A percentile compares a stretch with the other conserved stretches of the same genome.
Evolutionary conservation across 2,888 invertebrate species (phyloP).

Genomic region (Caprella mutica): DNA sequence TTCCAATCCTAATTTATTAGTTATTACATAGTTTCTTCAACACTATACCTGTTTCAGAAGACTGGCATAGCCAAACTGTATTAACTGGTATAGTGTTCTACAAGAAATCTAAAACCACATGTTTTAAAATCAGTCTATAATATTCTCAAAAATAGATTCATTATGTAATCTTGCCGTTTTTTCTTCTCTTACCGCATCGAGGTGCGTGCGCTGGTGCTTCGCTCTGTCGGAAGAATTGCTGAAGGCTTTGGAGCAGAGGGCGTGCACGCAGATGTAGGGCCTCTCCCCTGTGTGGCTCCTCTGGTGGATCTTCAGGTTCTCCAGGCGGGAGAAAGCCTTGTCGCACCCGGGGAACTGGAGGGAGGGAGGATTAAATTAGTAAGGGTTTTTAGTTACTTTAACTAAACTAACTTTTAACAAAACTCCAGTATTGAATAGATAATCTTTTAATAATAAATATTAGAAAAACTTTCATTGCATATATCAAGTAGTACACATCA

Average conservation of each 20-base stretch:
- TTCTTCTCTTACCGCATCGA: conserved; percentile 87
- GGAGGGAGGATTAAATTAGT: conserved; percentile 16
- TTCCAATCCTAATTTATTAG: no score
- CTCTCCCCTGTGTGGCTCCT: conserved; percentile 91
- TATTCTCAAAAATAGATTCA: no score
- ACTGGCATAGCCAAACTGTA: no score
- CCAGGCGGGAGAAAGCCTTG: conserved; percentile 90
- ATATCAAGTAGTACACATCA: no score
- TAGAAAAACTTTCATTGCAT: no score
- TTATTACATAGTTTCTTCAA: no score
- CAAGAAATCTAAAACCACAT: no score
- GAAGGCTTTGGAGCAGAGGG: conserved; percentile 88
- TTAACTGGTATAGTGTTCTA: no score
- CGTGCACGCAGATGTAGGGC: conserved; percentile 87
- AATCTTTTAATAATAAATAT: not conserved
- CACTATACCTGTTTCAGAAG: no score
- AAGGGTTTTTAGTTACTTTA: conserved; percentile 10
- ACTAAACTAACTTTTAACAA: no score
- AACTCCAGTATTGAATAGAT: not conserved
- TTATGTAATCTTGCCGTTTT: no score
- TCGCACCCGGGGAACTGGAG: conserved; percentile 85
- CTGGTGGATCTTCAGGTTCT: conserved; percentile 96
- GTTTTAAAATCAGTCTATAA: no score
- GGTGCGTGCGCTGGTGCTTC: conserved; percentile 96
- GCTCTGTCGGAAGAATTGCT: conserved; percentile 97